Evolutionary conservation across 1,140 invertebrate species (phyloP), one percentile per base, ranked within the genome.

Genomic region (Acromyrmex echinatior): DNA sequence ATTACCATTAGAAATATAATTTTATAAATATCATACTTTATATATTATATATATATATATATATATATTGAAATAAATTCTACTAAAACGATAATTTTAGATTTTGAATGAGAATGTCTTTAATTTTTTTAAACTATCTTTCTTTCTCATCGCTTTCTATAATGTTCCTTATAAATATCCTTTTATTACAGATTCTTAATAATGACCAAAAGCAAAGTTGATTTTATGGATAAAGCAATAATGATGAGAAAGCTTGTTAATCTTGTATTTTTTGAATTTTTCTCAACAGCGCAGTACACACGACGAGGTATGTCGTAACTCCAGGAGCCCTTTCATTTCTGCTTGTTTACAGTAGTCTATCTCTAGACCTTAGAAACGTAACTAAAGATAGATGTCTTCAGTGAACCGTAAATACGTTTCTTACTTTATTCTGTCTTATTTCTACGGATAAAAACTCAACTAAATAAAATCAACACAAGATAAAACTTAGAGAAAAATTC

Each of bases 351-450:
- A 21, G 49, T 31, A 53, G 53, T 87, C 39, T 71, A 78, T 74
- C 66, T 87, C 53, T 87, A 63, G 76, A 65, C 56, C 82, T 87
- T 86, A 80, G 53, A 35, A 86, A 63, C 84, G 81, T 88, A 87
- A 90, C 60, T 73, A 77, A 78, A 92, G 77, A 62, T 87, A 76
- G 56, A 66, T 78, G 86, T 81, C 70, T 62, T 84, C 89, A 80
- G 80, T 80, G 86, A 81, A 92, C 80, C 76, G 88, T 87, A 92
- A 92, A 88, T 92, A 90, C 49, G 39, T 77, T 56, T 66, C 10
- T 51, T 66, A 49, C 39, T 84, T 84, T 58, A 76, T 12, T 76
- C 58, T 49, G 18, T 51, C 28, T 9, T 60, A 28, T 60, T 74
- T 51, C 21, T n/a, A 28, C 79, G 31, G 31, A 18, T 73, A 16